A percentile compares a stretch with the other conserved stretches of the same genome.
These are phyloP conservation scores for Reinhardtius hippoglossoides DNA, from an alignment of 2,113 vertebrate genomes.

Conservation along the genomic window DNA sequence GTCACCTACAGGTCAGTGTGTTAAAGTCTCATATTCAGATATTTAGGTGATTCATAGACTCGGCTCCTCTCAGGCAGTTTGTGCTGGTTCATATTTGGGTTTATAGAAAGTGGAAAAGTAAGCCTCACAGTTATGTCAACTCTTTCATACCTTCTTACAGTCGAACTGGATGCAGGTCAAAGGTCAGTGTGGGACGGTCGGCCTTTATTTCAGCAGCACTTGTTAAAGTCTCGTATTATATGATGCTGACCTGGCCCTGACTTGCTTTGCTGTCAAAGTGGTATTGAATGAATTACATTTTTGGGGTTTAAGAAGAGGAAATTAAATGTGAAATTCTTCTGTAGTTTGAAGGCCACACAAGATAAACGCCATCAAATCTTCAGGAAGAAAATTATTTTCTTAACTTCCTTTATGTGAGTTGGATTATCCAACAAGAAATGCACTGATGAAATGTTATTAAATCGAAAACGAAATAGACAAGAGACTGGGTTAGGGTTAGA, in stretches of 20 bases:
- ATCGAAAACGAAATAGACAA: neutral
- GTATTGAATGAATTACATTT: slow-evolving; percentile 1
- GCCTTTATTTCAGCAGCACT: neutral
- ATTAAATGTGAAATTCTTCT: slow-evolving; percentile 14
- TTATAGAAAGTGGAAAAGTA: neutral
- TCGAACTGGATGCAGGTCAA: neutral
- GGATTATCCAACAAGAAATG: neutral
- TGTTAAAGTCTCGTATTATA: neutral
- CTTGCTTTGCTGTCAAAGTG: neutral
- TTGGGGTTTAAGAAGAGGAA: neutral
- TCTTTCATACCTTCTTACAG: neutral
- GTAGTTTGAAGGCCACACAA: neutral
- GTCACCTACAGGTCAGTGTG: slow-evolving; percentile 89
- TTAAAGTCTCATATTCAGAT: slow-evolving; percentile 1
- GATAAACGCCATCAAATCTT: neutral
- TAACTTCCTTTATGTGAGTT: neutral
- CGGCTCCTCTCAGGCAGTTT: neutral
- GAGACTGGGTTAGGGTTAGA: too few species aligned
- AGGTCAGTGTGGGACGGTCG: neutral
- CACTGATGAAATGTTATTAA: neutral
- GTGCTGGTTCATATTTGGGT: neutral
- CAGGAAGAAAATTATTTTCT: neutral
- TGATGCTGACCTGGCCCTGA: neutral
- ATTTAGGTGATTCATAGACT: neutral
- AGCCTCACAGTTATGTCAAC: neutral